phyloP scores from a whole-genome alignment of 2,888 invertebrate species.

The Graphium colonna region DNA sequence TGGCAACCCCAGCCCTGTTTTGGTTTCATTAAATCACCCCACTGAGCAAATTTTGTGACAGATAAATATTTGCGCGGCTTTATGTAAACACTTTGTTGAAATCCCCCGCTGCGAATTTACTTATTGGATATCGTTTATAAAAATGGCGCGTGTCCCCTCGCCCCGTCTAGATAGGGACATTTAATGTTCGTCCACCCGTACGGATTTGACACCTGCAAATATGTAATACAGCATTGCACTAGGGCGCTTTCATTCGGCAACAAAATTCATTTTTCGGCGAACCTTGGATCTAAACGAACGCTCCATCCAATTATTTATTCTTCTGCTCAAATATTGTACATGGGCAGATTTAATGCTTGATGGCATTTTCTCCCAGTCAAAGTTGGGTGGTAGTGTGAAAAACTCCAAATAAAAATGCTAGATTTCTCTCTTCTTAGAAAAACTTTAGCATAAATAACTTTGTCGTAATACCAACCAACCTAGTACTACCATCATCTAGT shows the following conservation, averaged over 20 bases:
- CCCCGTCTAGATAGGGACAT: slow-evolving; percentile 22
- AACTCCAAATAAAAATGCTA: too few relatives aligned
- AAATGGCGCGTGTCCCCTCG: slow-evolving; percentile 40
- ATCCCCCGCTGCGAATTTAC: slow-evolving; percentile 54
- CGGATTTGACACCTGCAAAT: slow-evolving; percentile 24
- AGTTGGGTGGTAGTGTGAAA: too few relatives aligned
- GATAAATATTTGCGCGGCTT: slow-evolving; percentile 61
- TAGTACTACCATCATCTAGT: too few relatives aligned
- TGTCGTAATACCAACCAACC: too few relatives aligned
- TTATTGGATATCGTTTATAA: slow-evolving; percentile 63
- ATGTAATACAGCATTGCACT: slow-evolving; percentile 22
- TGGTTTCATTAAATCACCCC: slow-evolving; percentile 71
- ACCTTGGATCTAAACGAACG: too few relatives aligned
- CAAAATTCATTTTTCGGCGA: too few relatives aligned
- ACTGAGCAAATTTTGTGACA: slow-evolving; percentile 44
- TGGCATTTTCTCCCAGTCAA: too few relatives aligned
- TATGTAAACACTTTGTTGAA: slow-evolving; percentile 58
- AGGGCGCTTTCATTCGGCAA: slow-evolving; percentile 14
- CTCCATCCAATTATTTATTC: too few relatives aligned
- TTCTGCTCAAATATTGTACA: too few relatives aligned
- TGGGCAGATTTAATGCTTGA: too few relatives aligned
- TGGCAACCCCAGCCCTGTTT: slow-evolving; percentile 46
- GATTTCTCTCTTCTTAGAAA: too few relatives aligned
- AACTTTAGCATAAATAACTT: too few relatives aligned
- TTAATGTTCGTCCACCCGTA: slow-evolving; percentile 17